Base-by-base conservation (phyloP, 2,888 invertebrate species). In the Chrysodeixis includens region DNA sequence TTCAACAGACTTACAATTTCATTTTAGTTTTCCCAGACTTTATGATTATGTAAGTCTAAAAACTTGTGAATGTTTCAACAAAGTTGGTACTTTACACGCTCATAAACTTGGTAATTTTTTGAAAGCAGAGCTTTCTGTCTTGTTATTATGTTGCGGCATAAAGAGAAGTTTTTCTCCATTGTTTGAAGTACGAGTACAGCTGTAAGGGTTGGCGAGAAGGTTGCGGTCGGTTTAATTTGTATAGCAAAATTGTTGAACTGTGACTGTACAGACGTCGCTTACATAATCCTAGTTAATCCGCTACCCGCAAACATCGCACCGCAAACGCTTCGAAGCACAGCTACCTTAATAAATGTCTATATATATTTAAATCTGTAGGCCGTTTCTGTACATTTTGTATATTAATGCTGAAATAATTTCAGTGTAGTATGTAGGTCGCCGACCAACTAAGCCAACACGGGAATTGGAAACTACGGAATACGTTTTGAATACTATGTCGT, bases 401-500 rank as follows among this genome's bases (percentile, higher is more conserved):
- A 68, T 78, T 74, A 74, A 78, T 81, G 70, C 67, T 66, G 74
- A 80, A 74, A 74, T 69, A 74, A 69, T 40, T 61, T 56, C 74
- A 56, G 55, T 30, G 30, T 51, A 20, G 26, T 14, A 22, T 26
- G 26, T 26, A 52, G 52, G 52, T 52, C 46, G 4, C 46, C 46
- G 10, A 20, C 46, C 46, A 18, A 18, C 46, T 49, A 20, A 20
- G 16, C 46, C 16, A 10, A 1, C 10, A 18, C 9, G 18, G 18
- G 46, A 18, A 18, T 18, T 49, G 46, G 18, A 49, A 9, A 49
- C 46, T 18, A 49, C 18, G 12, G 20, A 16, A 16, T 16, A 16
- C 26, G 26, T 4, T n/a, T n/a, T 49, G 16, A 9, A 8, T 49
- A 49, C 46, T 49, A 20, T 20, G 18, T 7, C 9, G 10, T 10